Evolutionary conservation across 2,888 invertebrate genomes (phyloP).

Genomic region (Acanthococcus lagerstroemiae): DNA sequence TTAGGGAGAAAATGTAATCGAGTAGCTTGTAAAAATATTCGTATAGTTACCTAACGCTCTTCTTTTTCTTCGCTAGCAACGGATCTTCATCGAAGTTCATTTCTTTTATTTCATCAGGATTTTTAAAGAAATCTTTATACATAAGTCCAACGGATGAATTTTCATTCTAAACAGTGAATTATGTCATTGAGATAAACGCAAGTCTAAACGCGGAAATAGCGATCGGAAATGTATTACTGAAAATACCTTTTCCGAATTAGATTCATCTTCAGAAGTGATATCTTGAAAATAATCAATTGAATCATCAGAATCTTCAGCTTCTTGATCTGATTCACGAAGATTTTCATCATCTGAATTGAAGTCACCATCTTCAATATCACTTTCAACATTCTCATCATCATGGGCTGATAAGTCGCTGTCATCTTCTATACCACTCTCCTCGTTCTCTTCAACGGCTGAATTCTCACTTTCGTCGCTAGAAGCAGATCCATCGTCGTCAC

Average conservation of each 20-base stretch:
- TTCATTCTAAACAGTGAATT: no score
- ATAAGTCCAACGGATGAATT: no score
- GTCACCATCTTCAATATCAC: conserved; percentile 43
- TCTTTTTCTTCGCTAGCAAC: no score
- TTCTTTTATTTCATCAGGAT: no score
- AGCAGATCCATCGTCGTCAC: conserved; percentile 34
- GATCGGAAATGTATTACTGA: no score
- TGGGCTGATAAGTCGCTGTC: conserved; percentile 9
- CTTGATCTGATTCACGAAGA: neutral
- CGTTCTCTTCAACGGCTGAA: conserved; percentile 38
- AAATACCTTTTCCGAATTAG: neutral
- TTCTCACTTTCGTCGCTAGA: conserved; percentile 35
- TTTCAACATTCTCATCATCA: conserved; percentile 32
- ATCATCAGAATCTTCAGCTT: conserved; percentile 41
- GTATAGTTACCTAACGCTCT: neutral
- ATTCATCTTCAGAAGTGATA: conserved; percentile 39
- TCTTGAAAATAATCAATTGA: conserved; percentile 56
- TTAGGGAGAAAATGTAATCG: neutral
- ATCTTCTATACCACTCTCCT: conserved; percentile 36
- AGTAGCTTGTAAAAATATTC: neutral
- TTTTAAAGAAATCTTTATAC: no score
- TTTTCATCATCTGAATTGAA: neutral
- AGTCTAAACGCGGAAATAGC: no score
- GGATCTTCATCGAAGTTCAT: no score
- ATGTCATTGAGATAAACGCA: no score